Evolutionary conservation across 2,888 invertebrate species (phyloP), one percentile per base, ranked within the genome.

Genomic region (Lacanobia oleracea): DNA sequence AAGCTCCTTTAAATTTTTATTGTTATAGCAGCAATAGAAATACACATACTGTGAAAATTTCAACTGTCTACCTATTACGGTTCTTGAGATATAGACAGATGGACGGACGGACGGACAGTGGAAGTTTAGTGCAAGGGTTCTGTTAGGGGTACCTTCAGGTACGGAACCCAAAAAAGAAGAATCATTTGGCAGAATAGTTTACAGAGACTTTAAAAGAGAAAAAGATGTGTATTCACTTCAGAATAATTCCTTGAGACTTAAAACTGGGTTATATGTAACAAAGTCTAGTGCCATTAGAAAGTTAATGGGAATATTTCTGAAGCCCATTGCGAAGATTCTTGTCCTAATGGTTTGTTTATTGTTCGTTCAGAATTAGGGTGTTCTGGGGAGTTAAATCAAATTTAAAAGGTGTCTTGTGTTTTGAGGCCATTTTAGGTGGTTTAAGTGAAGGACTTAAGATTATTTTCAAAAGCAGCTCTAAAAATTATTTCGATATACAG

Each of bases 291-390:
- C 66, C 67, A 77, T 79, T 72, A 67, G 63, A 53, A 72, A 75
- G 72, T 78, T 61, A 68, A 79, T 73, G 51, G 45, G 66, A 77
- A 82, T 84, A 75, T 81, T 78, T 78, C 50, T 62, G 43, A 63
- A 45, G 5, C 12, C 21, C 57, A 61, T 82, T 74, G 14, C 56
- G 18, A 50, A 73, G 62, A 77, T 71, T 77, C 71, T 63, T 81
- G 40, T 60, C 61, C 62, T 79, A 67, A 73, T 77, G 40, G 61
- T 57, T 73, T 67, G 73, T 79, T 85, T 82, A 79, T 79, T 78
- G 81, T 73, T 73, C 62, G 45, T 65, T 75, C 73, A 70, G 72
- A 87, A 85, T 88, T 82, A 81, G 80, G 66, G 54, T 60, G n/a
- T 63, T 67, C 4, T 48, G 21, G 50, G 68, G 67, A 82, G 81